These are phyloP conservation scores for Aspiorhynchus laticeps DNA, from an alignment of 2,113 vertebrate species.

Conservation along the genomic window DNA sequence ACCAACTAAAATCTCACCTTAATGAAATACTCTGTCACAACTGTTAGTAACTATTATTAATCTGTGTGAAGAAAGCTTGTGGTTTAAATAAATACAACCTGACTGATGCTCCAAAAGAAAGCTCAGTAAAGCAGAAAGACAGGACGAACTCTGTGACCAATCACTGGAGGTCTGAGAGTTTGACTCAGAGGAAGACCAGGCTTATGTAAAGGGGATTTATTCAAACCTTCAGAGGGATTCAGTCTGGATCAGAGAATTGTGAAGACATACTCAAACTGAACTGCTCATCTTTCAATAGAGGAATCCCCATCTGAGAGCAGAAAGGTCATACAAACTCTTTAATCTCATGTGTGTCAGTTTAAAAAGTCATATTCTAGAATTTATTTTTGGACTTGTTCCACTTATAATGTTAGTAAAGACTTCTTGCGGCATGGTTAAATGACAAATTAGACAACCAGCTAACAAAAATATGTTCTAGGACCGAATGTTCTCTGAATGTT, in stretches of 20 bases:
- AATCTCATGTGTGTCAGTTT: neutral
- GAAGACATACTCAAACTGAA: neutral
- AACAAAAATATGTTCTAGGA: neutral
- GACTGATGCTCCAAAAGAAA: neutral
- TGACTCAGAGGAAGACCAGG: neutral
- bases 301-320: neutral
- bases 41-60: constrained; percentile 18
- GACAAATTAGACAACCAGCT: neutral
- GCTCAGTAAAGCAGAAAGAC: neutral
- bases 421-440: neutral
- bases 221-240: constrained; percentile 23
- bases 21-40: neutral
- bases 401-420: neutral
- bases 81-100: neutral
- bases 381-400: neutral
- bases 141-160: neutral
- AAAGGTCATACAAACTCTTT: neutral
- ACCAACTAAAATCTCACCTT: neutral
- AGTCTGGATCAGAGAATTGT: neutral
- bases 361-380: neutral
- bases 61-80: constrained; percentile 17
- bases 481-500: neutral
- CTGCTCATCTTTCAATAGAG: neutral
- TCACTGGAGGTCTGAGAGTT: neutral
- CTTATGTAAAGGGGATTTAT: constrained; percentile 15